phyloP scores from a whole-genome alignment of 2,888 invertebrate species.

The Notodonta dromedarius region DNA sequence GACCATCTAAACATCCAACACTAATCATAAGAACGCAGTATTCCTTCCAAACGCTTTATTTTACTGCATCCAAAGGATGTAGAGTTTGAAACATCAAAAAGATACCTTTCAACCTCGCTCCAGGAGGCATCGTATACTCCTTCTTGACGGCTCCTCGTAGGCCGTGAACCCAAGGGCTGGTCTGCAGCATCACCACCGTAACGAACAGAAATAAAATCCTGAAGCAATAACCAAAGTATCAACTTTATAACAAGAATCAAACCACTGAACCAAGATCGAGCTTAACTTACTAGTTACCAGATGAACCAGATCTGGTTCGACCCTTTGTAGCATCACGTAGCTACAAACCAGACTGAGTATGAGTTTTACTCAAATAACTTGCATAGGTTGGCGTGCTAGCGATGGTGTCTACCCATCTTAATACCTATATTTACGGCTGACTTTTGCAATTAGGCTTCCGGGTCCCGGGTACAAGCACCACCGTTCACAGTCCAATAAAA shows the following conservation, averaged over 20 bases:
- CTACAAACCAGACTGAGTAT: too few relatives aligned
- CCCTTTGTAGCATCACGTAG: too few relatives aligned
- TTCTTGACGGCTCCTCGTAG: not conserved
- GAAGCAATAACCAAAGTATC: not conserved
- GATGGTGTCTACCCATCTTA: too few relatives aligned
- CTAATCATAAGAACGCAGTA: not conserved
- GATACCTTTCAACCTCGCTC: not conserved
- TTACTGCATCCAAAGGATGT: not conserved
- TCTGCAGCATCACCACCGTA: not conserved
- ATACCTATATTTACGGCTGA: too few relatives aligned
- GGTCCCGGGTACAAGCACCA: too few relatives aligned
- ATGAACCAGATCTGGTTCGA: too few relatives aligned
- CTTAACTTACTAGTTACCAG: too few relatives aligned
- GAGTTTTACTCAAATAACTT: too few relatives aligned
- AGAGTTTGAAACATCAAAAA: not conserved
- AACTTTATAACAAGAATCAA: not conserved
- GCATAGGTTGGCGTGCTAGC: too few relatives aligned
- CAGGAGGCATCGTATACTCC: not conserved
- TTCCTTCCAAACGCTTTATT: not conserved
- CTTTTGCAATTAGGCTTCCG: too few relatives aligned
- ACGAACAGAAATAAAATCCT: not conserved
- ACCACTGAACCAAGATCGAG: too few relatives aligned
- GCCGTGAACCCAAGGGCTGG: not conserved
- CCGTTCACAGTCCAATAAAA: too few relatives aligned
- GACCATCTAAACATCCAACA: constrained; percentile 44